Percentiles rank a stretch among this genome's conserved stretches.
Evolutionary conservation across 2,797 vertebrate genomes (phyloP).

Genomic region (Neomorphus geoffroyi): DNA sequence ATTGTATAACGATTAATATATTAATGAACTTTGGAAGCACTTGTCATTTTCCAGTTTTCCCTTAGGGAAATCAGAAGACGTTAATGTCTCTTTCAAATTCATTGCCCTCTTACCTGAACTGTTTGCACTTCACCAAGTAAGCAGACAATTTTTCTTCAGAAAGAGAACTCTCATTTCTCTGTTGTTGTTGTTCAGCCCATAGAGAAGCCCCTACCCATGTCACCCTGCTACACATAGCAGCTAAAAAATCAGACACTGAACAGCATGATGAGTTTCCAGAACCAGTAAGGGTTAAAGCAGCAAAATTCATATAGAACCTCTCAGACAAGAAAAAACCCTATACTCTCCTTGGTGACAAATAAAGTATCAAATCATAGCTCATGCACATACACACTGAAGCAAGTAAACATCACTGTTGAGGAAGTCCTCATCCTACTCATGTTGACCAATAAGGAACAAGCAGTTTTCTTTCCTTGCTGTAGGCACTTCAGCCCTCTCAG

Average conservation of each 20-base stretch:
- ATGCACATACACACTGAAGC: not conserved
- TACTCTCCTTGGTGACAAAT: not conserved
- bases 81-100: slow-evolving; percentile 7
- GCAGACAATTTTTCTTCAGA: not conserved
- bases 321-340: not conserved
- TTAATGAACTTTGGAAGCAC: not conserved
- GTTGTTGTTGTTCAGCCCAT: not conserved
- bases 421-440: not conserved
- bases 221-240: not conserved
- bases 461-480: not conserved
- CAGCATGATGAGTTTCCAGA: not conserved
- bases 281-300: not conserved
- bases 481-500: not conserved
- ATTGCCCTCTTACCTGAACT: not conserved
- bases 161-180: not conserved
- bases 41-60: slow-evolving; percentile 16
- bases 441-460: not conserved
- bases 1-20: slow-evolving; percentile 8
- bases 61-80: slow-evolving; percentile 7
- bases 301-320: not conserved
- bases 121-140: slow-evolving; percentile 10
- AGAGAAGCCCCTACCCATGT: not conserved
- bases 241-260: not conserved
- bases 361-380: not conserved
- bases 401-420: not conserved